Evolutionary conservation across 2,888 invertebrate species (phyloP).

Genomic region (Luperina nickerlii): DNA sequence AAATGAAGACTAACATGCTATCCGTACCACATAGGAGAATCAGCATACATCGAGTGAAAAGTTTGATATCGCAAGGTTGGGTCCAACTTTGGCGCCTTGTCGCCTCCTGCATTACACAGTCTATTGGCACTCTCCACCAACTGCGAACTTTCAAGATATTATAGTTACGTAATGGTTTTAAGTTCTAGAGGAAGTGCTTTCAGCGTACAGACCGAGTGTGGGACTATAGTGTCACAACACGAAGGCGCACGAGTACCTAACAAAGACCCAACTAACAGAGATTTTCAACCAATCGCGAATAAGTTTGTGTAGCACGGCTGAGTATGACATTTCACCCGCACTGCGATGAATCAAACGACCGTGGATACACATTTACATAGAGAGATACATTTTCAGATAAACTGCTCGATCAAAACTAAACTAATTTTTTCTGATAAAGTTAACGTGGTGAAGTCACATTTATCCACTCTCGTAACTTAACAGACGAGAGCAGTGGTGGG

Average conservation of each 20-base stretch:
- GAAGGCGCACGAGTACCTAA: not conserved
- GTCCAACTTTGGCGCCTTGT: slow-evolving; percentile 74
- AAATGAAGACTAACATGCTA: slow-evolving; percentile 30
- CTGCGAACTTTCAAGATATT: slow-evolving; percentile 41
- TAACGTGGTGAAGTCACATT: no score
- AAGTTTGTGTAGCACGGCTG: not conserved
- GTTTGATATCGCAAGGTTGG: slow-evolving; percentile 65
- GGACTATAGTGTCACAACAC: not conserved
- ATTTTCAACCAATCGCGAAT: not conserved
- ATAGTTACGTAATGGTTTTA: slow-evolving; percentile 40
- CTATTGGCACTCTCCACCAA: slow-evolving; percentile 67
- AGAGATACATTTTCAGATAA: not conserved
- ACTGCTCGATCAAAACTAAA: not conserved
- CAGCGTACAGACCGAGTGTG: not conserved
- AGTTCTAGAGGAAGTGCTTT: slow-evolving; percentile 19
- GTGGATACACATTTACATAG: not conserved
- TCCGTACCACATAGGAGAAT: slow-evolving; percentile 50
- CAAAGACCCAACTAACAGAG: slow-evolving; percentile 2
- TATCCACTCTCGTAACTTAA: no score
- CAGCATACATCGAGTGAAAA: slow-evolving; percentile 73
- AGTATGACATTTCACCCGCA: no score
- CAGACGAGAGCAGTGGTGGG: no score
- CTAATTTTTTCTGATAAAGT: no score
- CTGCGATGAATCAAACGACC: not conserved
- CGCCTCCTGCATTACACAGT: slow-evolving; percentile 72